Percentiles rank a stretch among this genome's conserved stretches.
Evolutionary conservation across 2,113 vertebrate genomes (phyloP).

Genomic region (Trochalopteron elliotii): DNA sequence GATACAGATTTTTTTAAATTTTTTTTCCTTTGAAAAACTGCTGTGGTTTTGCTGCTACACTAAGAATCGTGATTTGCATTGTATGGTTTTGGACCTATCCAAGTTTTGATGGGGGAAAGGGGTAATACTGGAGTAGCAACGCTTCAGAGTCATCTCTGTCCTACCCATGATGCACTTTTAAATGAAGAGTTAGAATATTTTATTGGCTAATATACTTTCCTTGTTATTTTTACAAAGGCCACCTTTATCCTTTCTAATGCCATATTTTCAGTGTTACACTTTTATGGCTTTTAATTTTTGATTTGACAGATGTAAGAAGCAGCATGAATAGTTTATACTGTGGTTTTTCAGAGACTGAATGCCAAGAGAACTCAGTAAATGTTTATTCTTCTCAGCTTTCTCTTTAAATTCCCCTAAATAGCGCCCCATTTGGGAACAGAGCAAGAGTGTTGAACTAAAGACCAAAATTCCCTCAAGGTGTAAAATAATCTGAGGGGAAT

Average conservation of each 20-base stretch:
- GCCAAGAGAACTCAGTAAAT: conserved; percentile 86
- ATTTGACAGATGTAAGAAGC: conserved; percentile 82
- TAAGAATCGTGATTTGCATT: conserved; percentile 83
- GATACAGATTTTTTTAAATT: conserved; percentile 36
- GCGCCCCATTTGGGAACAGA: conserved; percentile 83
- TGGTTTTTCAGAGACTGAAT: conserved; percentile 84
- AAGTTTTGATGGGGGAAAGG: conserved; percentile 75
- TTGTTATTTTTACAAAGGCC: conserved; percentile 86
- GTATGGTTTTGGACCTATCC: conserved; percentile 79
- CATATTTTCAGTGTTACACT: conserved; percentile 86
- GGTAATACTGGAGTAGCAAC: conserved; percentile 71
- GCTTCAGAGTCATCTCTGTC: conserved; percentile 77
- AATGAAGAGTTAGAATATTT: conserved; percentile 85
- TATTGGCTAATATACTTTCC: conserved; percentile 85
- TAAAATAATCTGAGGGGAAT: conserved; percentile 82
- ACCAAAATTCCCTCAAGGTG: conserved; percentile 86
- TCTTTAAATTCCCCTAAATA: conserved; percentile 83
- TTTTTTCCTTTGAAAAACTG: conserved; percentile 76
- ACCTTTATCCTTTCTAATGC: conserved; percentile 85
- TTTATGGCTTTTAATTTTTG: conserved; percentile 84
- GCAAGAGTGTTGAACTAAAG: conserved; percentile 83
- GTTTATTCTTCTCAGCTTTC: conserved; percentile 87
- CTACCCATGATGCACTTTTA: conserved; percentile 85
- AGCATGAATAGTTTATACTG: conserved; percentile 85
- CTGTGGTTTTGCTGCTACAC: conserved; percentile 86